Base-by-base conservation (phyloP, 2,888 invertebrate genomes). In the Frankliniella fusca region DNA sequence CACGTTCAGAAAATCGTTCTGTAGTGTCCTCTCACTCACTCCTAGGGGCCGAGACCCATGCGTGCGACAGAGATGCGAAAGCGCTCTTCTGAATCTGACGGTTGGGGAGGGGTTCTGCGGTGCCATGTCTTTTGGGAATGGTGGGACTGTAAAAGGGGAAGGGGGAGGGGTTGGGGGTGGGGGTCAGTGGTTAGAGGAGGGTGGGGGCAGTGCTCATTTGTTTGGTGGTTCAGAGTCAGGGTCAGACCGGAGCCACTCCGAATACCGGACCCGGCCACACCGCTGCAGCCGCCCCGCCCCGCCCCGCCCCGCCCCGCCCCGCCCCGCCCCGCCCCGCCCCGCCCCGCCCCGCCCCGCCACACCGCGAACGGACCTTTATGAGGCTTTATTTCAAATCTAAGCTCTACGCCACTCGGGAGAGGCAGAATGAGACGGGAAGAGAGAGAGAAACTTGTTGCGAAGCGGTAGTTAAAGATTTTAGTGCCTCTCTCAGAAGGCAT, bases 371-470 rank as follows among this genome's bases (percentile, higher is more conserved):
- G n/a, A 38, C 70, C 70, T 76, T 76, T 76, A 76, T 27, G 70
- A 76, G 70, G 70, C 70, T 76, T 76, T 76, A 76, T 76, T 76
- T 76, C 70, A 76, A 76, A 76, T 76, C 70, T 76, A 76, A 23
- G 70, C 27, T 76, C 70, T 76, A 27, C 70, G 70, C 70, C 70
- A 27, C 70, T 76, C 70, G 54, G 18, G 54, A 54, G 54, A 54
- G 54, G 18, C 15, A 54, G 54, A 54, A 18, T 15, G 54, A 54
- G 54, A 54, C 15, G 18, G 54, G 18, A 15, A 50, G 54, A 54
- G 54, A 54, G 61, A 61, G 70, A 23, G 70, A 76, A 76, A 76
- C 70, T 76, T 76, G 70, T 76, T 76, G 70, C 70, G 27, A 76
- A 76, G 70, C 70, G 70, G 70, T 76, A 76, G 70, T 76, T 76